Percentiles rank a stretch among this genome's conserved stretches.
phyloP scores from a whole-genome alignment of 2,888 invertebrate species.

The Yponomeuta cagnagella region DNA sequence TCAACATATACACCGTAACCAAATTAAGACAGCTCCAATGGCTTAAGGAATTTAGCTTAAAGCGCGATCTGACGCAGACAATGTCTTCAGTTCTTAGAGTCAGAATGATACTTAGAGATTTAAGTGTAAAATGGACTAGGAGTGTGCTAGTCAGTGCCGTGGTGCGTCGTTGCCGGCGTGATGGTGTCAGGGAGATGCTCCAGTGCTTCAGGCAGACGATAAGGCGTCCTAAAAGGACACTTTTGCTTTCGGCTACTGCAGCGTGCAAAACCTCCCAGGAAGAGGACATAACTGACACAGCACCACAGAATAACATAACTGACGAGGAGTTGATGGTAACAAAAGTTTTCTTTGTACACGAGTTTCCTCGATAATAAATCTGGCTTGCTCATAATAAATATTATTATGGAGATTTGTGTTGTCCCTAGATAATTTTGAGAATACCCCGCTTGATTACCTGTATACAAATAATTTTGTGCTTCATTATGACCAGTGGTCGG shows the following conservation, averaged over 20 bases:
- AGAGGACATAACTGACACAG: constrained; percentile 30
- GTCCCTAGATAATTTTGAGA: too few relatives aligned
- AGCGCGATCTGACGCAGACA: background rate
- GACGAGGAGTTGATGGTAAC: constrained; percentile 59
- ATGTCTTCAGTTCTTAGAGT: constrained; percentile 43
- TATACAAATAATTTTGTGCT: too few relatives aligned
- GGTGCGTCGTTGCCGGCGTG: constrained; percentile 50
- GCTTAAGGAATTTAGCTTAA: background rate
- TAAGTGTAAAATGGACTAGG: constrained; percentile 50
- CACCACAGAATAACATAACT: constrained; percentile 38
- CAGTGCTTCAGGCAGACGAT: constrained; percentile 53
- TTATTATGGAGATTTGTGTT: too few relatives aligned
- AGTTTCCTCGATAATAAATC: too few relatives aligned
- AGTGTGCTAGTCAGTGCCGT: constrained; percentile 46
- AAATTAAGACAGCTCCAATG: background rate
- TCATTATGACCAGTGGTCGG: too few relatives aligned
- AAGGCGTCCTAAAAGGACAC: constrained; percentile 46
- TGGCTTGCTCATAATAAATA: too few relatives aligned
- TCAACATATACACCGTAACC: background rate
- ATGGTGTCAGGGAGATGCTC: constrained; percentile 55
- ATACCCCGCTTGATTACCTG: too few relatives aligned
- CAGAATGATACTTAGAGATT: constrained; percentile 47
- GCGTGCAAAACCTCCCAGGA: constrained; percentile 46
- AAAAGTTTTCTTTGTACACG: background rate
- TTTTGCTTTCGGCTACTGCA: constrained; percentile 57